These are phyloP conservation scores for Solenopsis invicta DNA, from an alignment of 1,140 invertebrate genomes.

Conservation along the genomic window DNA sequence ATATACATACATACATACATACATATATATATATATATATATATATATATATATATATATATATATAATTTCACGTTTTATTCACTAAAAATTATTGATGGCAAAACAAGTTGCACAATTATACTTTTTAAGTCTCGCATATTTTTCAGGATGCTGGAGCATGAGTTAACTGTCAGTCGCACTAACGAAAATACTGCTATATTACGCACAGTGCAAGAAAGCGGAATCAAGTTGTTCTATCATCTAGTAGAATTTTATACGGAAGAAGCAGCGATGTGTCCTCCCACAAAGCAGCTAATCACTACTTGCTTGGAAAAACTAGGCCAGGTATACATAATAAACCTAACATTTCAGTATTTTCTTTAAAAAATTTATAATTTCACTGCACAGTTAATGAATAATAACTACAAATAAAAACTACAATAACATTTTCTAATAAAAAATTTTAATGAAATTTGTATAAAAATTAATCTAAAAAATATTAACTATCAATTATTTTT, in stretches of 20 bases:
- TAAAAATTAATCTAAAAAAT: too few relatives aligned
- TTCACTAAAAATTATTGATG: conserved; percentile 20
- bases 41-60: too few relatives aligned
- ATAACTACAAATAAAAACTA: too few relatives aligned
- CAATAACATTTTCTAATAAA: too few relatives aligned
- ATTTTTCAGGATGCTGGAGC: conserved; percentile 81
- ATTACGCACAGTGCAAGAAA: conserved; percentile 85
- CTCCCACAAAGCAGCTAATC: conserved; percentile 91
- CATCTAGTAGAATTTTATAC: conserved; percentile 89
- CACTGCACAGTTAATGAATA: too few relatives aligned
- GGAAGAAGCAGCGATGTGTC: conserved; percentile 90
- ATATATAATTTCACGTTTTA: background rate
- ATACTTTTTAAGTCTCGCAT: background rate
- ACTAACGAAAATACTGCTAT: conserved; percentile 81
- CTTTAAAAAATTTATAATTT: too few relatives aligned
- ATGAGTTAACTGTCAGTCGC: conserved; percentile 81
- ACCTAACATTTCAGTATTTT: too few relatives aligned
- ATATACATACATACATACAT: too few relatives aligned
- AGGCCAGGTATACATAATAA: conserved; percentile 87
- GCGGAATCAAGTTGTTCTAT: conserved; percentile 92
- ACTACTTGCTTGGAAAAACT: conserved; percentile 91
- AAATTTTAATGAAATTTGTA: too few relatives aligned
- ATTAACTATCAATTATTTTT: too few relatives aligned
- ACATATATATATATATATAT: too few relatives aligned
- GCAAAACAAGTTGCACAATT: background rate